A percentile compares a stretch with the other conserved stretches of the same genome.
phyloP scores from a whole-genome alignment of 2,113 vertebrate species.

The Cynopterus brachyotis region DNA sequence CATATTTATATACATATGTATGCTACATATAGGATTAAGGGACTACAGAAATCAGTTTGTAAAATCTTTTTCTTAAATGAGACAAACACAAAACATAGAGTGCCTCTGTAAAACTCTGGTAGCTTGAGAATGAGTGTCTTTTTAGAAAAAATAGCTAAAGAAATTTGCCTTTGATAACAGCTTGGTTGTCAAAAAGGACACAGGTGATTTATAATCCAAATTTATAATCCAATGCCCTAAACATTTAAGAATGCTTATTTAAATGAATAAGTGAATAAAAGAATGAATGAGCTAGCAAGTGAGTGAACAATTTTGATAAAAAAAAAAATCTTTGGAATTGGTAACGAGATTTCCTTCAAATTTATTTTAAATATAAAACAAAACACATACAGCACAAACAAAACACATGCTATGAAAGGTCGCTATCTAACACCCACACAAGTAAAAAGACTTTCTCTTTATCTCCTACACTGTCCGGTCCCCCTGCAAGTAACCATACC shows the following conservation, averaged over 20 bases:
- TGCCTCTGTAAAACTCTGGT: neutral
- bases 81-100: neutral
- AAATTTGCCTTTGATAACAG: neutral
- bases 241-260: neutral
- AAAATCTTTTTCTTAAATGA: neutral
- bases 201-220: neutral
- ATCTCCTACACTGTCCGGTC: neutral
- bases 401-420: neutral
- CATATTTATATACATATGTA: neutral
- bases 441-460: neutral
- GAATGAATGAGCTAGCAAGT: neutral
- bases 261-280: neutral
- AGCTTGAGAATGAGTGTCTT: neutral
- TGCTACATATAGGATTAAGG: neutral
- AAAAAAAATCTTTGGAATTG: neutral
- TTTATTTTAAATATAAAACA: conserved; percentile 1
- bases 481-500: conserved; percentile 26
- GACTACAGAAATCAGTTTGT: neutral
- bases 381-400: neutral
- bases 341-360: neutral
- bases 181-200: neutral
- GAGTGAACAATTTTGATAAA: neutral
- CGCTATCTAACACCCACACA: neutral
- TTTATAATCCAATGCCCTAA: neutral
- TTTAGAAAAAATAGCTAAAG: neutral